Base-by-base conservation (phyloP, 2,113 vertebrate genomes). In the Polypterus senegalus region DNA sequence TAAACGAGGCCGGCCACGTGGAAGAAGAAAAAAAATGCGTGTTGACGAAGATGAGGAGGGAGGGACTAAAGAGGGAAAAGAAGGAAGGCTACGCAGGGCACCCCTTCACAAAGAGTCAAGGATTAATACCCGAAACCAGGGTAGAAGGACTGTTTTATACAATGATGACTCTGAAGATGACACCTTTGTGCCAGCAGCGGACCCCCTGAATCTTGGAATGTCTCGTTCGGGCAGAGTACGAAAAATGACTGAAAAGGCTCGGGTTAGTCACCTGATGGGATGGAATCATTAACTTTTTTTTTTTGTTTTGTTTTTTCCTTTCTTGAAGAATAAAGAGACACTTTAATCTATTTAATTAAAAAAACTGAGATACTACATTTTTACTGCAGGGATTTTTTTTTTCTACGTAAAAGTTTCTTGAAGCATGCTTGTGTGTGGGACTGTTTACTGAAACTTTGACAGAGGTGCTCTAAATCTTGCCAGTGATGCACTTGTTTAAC, bases 211-310 rank as follows among this genome's bases (percentile, higher is more conserved):
- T 83, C 87, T 99, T 71, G 96, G 96, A 73, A 90, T 78, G 79
- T 98, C 96, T 61, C 89, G 96, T 68, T 98, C 94, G 60, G 96
- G 96, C 76, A 88, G 96, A 76, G 90, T 98, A 65, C 88, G 96
- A 47, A 93, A 93, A 73, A 98, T 98, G 96, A 98, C 96, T 5
- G 96, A 98, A 81, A 94, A 96, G 78, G 96, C 96, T 73, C 90
- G 94, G 69, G 94, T 98, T 79, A 98, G 96, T 81, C 96, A 98
- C 80, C 91, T 98, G 57, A 98, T 98, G 96, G 96, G 96, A 74
- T 98, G 96, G 96, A 86, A 93, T 75, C 94, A 96, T 79, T 98
- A 86, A 94, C 77, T 51, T 51, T 11, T 49, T 48, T 60, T 51
- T 54, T 44, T 58, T 55, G 6, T 51, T 51, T 51, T 51, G 27